phyloP scores from a whole-genome alignment of 2,113 vertebrate species.

The Porphyrio hochstetteri region DNA sequence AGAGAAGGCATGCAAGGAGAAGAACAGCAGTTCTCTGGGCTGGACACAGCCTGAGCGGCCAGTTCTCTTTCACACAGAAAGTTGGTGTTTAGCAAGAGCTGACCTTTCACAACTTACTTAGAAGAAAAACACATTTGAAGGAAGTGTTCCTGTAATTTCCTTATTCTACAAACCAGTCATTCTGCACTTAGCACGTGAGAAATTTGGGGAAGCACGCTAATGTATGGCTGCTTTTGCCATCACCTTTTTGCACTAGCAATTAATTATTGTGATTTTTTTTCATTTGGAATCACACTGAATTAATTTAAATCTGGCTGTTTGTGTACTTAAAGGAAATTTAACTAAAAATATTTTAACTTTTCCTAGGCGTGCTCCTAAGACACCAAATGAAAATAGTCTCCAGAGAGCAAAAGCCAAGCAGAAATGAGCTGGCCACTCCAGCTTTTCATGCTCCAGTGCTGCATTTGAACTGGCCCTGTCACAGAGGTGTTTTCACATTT shows the following conservation, averaged over 20 bases:
- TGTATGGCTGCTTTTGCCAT: not conserved
- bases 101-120: constrained; percentile 42
- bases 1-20: not conserved
- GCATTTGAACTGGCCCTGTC: not conserved
- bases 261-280: not conserved
- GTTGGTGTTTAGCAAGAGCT: not conserved
- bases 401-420: not conserved
- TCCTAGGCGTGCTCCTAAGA: not conserved
- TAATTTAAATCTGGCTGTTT: not conserved
- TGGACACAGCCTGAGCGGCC: accelerated
- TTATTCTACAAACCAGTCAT: not conserved
- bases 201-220: not conserved
- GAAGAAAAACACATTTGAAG: constrained; percentile 14
- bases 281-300: not conserved
- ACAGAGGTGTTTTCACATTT: not conserved
- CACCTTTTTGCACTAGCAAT: not conserved
- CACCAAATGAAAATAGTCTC: too few species aligned
- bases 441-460: not conserved
- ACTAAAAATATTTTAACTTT: not conserved
- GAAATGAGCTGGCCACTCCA: not conserved
- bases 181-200: not conserved
- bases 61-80: constrained; percentile 50
- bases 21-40: not conserved
- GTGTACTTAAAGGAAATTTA: not conserved
- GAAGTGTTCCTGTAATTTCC: constrained; percentile 41